These are phyloP conservation scores for Trichacis sp. DNA, from an alignment of 2,888 invertebrate species.

Conservation along the genomic window DNA sequence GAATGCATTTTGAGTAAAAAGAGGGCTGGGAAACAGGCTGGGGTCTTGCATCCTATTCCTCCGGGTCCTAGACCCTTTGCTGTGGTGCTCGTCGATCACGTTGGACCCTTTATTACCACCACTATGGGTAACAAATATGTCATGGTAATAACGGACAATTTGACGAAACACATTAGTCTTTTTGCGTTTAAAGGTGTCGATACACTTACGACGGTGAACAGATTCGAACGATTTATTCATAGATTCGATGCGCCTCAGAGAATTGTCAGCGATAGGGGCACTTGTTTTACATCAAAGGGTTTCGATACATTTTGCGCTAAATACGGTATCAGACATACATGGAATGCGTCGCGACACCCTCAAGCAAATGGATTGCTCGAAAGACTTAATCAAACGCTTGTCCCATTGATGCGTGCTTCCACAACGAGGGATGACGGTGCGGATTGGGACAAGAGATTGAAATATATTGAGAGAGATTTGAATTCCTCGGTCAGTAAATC, in stretches of 20 bases:
- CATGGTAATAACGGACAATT: not conserved
- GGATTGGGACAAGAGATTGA: not conserved
- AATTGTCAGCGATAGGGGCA: slow-evolving; percentile 7
- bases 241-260: too few species aligned
- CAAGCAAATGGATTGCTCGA: not conserved
- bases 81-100: not conserved
- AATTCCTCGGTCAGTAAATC: not conserved
- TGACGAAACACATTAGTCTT: not conserved
- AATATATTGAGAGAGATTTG: not conserved
- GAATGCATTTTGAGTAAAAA: slow-evolving; percentile 44
- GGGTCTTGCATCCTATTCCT: too few species aligned
- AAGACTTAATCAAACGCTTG: not conserved
- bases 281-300: slow-evolving; percentile 28
- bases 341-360: not conserved
- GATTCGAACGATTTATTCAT: too few species aligned
- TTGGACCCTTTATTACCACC: not conserved
- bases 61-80: not conserved
- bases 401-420: not conserved
- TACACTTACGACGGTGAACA: too few species aligned
- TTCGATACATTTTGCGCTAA: slow-evolving; percentile 24
- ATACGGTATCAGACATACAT: not conserved
- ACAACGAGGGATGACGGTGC: not conserved
- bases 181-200: too few species aligned
- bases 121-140: not conserved
- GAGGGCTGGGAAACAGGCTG: too few species aligned